phyloP scores from a whole-genome alignment of 2,888 invertebrate genomes.

The Heliconius ethilla region DNA sequence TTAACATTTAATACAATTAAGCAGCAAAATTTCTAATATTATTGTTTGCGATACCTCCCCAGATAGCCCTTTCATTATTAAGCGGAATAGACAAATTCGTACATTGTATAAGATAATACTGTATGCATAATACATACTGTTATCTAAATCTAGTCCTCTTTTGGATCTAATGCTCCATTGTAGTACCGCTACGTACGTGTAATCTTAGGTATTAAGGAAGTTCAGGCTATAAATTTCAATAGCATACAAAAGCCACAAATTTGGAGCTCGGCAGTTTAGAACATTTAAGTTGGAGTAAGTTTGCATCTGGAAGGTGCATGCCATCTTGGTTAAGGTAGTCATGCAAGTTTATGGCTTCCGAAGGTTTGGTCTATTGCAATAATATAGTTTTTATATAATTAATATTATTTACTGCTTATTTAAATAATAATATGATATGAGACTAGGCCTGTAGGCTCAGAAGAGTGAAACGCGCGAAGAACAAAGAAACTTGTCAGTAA shows the following conservation, averaged over 20 bases:
- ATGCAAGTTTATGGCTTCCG: slow-evolving; percentile 6
- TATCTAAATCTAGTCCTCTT: slow-evolving; percentile 44
- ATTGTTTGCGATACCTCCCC: slow-evolving; percentile 1
- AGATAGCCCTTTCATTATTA: slow-evolving; percentile 33
- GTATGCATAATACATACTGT: slow-evolving; percentile 41
- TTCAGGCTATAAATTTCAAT: slow-evolving; percentile 78
- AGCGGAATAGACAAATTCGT: slow-evolving; percentile 40
- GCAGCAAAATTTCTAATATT: not conserved
- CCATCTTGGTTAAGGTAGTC: slow-evolving; percentile 42
- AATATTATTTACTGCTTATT: not conserved
- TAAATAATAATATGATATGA: not conserved
- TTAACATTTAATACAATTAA: not conserved
- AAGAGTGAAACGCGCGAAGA: no score
- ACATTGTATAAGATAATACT: slow-evolving; percentile 37
- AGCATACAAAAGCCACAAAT: slow-evolving; percentile 76
- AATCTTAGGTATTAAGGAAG: slow-evolving; percentile 59
- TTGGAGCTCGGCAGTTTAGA: slow-evolving; percentile 65
- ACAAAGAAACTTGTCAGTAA: no score
- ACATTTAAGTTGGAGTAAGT: slow-evolving; percentile 67
- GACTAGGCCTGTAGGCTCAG: no score
- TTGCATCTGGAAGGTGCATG: slow-evolving; percentile 55
- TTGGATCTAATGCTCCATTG: slow-evolving; percentile 49
- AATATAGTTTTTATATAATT: not conserved
- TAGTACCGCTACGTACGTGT: slow-evolving; percentile 44
- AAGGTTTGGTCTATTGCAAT: slow-evolving; percentile 10